Percentiles rank a stretch among this genome's conserved stretches.
phyloP scores from a whole-genome alignment of 1,140 invertebrate species.

The Gryon sp. region DNA sequence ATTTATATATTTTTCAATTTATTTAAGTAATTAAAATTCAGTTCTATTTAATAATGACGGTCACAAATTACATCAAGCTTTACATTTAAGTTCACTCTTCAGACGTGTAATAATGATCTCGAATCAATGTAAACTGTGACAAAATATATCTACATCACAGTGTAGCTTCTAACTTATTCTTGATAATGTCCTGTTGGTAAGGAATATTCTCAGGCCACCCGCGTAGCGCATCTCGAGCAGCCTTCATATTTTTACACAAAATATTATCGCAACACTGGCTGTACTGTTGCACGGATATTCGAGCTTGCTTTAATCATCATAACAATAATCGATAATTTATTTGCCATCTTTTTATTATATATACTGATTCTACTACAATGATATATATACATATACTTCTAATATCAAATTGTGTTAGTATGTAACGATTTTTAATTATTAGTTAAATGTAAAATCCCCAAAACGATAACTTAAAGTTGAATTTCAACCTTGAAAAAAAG shows the following conservation, averaged over 20 bases:
- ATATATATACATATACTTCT: no score
- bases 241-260: constrained; percentile 47
- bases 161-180: constrained; percentile 26
- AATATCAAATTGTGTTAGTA: no score
- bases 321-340: constrained; percentile 38
- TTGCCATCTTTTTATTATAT: no score
- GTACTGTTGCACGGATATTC: constrained; percentile 24
- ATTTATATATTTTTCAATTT: constrained; percentile 25
- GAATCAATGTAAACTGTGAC: constrained; percentile 8
- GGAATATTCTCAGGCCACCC: constrained; percentile 38
- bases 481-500: no score
- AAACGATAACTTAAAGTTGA: no score
- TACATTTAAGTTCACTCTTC: no score
- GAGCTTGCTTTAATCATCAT: constrained; percentile 12
- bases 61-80: no score
- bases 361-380: no score
- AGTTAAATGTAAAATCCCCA: no score
- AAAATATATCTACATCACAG: constrained; percentile 13
- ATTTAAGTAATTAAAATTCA: constrained; percentile 1
- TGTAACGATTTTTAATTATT: no score
- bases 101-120: constrained; percentile 5
- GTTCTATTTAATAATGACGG: no score
- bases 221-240: constrained; percentile 35
- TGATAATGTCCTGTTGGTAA: constrained; percentile 15
- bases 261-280: constrained; percentile 40